Conservation (phyloP, 2,797 vertebrate genomes). For the Platyrinchus mystaceus region DNA sequence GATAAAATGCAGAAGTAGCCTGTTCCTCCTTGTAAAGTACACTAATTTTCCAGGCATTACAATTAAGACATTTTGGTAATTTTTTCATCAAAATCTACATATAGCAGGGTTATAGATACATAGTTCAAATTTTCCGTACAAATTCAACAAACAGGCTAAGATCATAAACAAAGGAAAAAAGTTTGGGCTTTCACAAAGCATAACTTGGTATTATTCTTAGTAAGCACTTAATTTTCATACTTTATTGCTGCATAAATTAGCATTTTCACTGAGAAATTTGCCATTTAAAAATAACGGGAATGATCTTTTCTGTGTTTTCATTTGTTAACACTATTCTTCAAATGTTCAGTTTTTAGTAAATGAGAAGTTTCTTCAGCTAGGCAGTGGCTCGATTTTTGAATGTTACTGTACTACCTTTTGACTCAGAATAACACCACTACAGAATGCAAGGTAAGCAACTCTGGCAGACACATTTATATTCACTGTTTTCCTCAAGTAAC, state of each 20-base stretch:
- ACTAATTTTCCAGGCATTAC: neutral
- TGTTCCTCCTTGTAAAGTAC: neutral
- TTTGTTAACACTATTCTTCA: neutral
- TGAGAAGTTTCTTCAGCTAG: neutral
- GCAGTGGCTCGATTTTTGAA: neutral
- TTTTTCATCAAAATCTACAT: neutral
- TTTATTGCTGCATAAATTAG: neutral
- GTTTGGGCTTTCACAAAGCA: neutral
- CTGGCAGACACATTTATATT: neutral
- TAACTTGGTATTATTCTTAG: neutral
- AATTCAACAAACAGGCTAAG: neutral
- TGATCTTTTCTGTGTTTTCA: neutral
- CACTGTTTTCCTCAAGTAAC: neutral
- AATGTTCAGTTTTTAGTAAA: neutral
- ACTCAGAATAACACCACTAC: neutral
- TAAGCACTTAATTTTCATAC: neutral
- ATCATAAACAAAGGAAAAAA: neutral
- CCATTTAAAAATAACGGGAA: neutral
- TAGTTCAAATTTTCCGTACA: neutral
- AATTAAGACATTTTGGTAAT: neutral
- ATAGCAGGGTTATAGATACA: neutral
- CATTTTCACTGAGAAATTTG: neutral
- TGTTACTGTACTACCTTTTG: neutral
- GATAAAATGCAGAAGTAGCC: neutral
- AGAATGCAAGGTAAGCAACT: neutral